A percentile compares a stretch with the other conserved stretches of the same genome.
These are phyloP conservation scores for Leptopilina clavipes DNA, from an alignment of 1,140 invertebrate species.

Conservation along the genomic window DNA sequence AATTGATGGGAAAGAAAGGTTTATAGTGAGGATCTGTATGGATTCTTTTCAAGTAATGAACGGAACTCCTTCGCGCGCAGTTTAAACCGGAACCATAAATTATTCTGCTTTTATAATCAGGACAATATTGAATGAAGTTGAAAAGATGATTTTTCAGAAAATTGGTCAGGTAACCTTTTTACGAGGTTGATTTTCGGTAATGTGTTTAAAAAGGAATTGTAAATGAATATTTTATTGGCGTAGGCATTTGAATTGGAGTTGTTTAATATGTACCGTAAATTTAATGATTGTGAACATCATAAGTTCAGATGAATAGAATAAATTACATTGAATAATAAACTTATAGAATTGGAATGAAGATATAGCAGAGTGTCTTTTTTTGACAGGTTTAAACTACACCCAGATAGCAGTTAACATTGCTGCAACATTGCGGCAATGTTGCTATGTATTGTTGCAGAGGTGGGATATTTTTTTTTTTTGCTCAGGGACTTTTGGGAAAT, in stretches of 20 bases:
- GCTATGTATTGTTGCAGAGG: too few species aligned
- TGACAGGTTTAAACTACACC: too few species aligned
- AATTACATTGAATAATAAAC: neutral
- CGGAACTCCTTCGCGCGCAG: neutral
- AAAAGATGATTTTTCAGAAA: constrained; percentile 4
- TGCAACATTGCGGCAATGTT: too few species aligned
- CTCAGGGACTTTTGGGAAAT: too few species aligned
- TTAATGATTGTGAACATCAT: neutral
- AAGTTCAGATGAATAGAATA: neutral
- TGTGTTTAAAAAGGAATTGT: neutral
- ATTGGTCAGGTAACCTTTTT: constrained; percentile 8
- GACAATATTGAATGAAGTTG: neutral
- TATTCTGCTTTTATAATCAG: neutral
- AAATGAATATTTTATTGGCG: neutral
- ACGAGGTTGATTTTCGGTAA: neutral
- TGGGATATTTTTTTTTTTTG: too few species aligned
- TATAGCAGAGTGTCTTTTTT: neutral
- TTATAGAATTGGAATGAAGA: neutral
- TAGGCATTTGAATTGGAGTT: neutral
- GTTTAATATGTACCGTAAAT: constrained; percentile 3
- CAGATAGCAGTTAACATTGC: too few species aligned
- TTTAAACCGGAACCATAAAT: constrained; percentile 14
- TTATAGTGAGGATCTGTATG: constrained; percentile 7
- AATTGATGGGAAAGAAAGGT: neutral
- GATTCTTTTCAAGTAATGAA: neutral